phyloP scores from a whole-genome alignment of 1,140 invertebrate genomes.

The Drosophila ironensis region DNA sequence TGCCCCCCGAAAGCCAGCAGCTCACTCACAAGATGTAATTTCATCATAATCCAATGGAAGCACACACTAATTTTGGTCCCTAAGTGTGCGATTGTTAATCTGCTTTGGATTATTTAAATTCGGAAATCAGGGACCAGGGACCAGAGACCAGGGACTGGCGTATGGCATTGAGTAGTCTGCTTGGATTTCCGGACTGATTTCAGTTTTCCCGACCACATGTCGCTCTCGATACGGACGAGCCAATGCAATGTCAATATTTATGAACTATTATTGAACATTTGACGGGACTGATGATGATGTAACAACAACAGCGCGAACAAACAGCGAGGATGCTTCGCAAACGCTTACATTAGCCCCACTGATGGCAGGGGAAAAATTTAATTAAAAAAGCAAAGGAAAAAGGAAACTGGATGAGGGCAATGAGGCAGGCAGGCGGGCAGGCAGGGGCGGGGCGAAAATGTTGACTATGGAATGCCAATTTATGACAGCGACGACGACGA shows the following conservation, averaged over 20 bases:
- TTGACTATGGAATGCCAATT: slow-evolving; percentile 45
- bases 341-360: slow-evolving; percentile 32
- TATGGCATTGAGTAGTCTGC: no score
- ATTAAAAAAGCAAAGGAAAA: slow-evolving; percentile 46
- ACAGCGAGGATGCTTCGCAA: neutral
- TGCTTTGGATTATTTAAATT: neutral
- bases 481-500: slow-evolving; percentile 40
- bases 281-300: slow-evolving; percentile 7
- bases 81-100: neutral
- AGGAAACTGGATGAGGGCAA: neutral
- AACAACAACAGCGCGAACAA: neutral
- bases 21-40: slow-evolving; percentile 10
- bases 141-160: no score
- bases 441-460: neutral
- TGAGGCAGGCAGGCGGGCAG: no score
- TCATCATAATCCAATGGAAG: slow-evolving; percentile 12
- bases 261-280: slow-evolving; percentile 38
- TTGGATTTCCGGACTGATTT: slow-evolving; percentile 42
- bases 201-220: slow-evolving; percentile 44
- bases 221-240: slow-evolving; percentile 6
- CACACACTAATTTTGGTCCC: neutral
- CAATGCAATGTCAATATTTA: slow-evolving; percentile 36
- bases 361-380: slow-evolving; percentile 35
- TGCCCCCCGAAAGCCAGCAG: neutral
- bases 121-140: neutral